Evolutionary conservation across 2,113 vertebrate genomes (phyloP).

Genomic region (Aptenodytes patagonicus): DNA sequence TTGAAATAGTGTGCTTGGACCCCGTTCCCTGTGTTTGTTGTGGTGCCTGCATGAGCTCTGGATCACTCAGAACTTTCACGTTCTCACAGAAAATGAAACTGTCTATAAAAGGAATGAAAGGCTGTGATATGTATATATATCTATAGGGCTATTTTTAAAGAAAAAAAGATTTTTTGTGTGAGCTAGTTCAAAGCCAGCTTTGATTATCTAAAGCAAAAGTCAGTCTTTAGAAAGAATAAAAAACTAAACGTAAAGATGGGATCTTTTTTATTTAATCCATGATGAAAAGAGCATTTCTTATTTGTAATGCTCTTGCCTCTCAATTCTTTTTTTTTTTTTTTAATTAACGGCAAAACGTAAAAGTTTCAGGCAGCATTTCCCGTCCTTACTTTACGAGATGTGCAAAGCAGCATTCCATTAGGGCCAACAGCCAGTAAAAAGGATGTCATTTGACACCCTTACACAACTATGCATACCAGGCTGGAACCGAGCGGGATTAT

Average conservation of each 20-base stretch:
- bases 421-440: slow-evolving; percentile 37
- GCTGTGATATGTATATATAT: not conserved
- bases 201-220: slow-evolving; percentile 57
- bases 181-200: slow-evolving; percentile 58
- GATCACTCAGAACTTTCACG: slow-evolving; percentile 19
- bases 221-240: slow-evolving; percentile 20
- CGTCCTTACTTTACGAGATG: slow-evolving; percentile 24
- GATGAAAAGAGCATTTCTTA: slow-evolving; percentile 53
- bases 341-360: slow-evolving; percentile 9
- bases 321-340: not conserved
- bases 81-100: slow-evolving; percentile 46
- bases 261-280: slow-evolving; percentile 46
- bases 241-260: slow-evolving; percentile 37
- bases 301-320: not conserved
- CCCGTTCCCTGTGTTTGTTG: not conserved
- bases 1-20: not conserved
- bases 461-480: slow-evolving; percentile 3
- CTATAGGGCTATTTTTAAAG: slow-evolving; percentile 53
- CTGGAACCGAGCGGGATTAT: slow-evolving; percentile 24
- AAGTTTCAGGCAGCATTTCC: slow-evolving; percentile 47
- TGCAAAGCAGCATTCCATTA: slow-evolving; percentile 50
- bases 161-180: not conserved
- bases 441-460: slow-evolving; percentile 56
- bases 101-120: slow-evolving; percentile 47
- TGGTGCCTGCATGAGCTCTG: not conserved